Percentiles rank a stretch among this genome's conserved stretches.
These are phyloP conservation scores for Dolichotis patagonum DNA, from an alignment of 2,113 vertebrate genomes.

Conservation along the genomic window DNA sequence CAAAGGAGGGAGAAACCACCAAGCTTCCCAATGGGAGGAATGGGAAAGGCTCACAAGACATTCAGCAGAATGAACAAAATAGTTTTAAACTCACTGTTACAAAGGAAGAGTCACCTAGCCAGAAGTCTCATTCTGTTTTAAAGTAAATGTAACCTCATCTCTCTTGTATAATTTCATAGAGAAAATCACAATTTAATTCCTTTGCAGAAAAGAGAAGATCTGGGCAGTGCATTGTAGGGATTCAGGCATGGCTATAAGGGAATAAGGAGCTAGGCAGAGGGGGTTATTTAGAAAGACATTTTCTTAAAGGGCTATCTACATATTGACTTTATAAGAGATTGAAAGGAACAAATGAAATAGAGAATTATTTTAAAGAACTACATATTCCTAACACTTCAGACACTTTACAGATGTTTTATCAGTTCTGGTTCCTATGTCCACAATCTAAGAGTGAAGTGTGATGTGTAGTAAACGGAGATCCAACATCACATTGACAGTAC, in stretches of 20 bases:
- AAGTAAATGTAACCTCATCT: not conserved
- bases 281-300: not conserved
- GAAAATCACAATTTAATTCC: not conserved
- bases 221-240: not conserved
- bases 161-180: not conserved
- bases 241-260: not conserved
- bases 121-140: not conserved
- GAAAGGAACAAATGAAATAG: not conserved
- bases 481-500: accelerated
- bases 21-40: not conserved
- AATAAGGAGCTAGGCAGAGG: not conserved
- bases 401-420: not conserved
- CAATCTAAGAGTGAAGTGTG: not conserved
- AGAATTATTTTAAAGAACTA: not conserved
- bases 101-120: not conserved
- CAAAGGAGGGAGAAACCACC: not conserved
- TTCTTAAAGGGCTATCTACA: not conserved
- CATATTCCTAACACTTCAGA: not conserved
- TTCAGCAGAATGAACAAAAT: not conserved
- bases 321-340: not conserved
- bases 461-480: not conserved
- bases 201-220: not conserved
- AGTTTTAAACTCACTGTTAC: not conserved
- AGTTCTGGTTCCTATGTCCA: not conserved
- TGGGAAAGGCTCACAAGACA: not conserved